phyloP scores from a whole-genome alignment of 2,888 invertebrate genomes.

The Scaptomyza parva region DNA sequence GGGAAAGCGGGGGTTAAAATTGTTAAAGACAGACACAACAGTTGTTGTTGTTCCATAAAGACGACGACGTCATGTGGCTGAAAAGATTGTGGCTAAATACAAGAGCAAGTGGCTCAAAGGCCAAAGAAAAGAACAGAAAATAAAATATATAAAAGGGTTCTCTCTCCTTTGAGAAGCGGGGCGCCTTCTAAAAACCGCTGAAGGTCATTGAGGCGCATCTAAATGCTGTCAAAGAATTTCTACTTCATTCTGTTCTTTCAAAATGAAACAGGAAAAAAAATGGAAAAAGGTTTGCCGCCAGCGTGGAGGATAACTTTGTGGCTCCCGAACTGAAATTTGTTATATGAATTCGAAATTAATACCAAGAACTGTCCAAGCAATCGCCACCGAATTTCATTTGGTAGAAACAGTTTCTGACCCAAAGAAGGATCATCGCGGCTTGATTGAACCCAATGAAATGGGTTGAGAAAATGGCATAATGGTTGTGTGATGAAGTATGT shows the following conservation, averaged over 20 bases:
- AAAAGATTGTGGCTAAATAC: constrained; percentile 34
- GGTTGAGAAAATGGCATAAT: no score
- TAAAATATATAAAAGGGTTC: constrained; percentile 13
- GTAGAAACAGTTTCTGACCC: background rate
- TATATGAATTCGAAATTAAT: constrained; percentile 80
- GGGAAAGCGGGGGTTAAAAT: background rate
- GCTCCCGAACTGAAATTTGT: constrained; percentile 74
- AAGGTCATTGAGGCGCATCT: constrained; percentile 67
- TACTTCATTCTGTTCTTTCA: constrained; percentile 1
- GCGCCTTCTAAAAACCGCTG: constrained; percentile 62
- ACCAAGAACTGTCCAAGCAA: constrained; percentile 81
- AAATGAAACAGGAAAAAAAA: background rate
- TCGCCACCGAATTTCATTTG: constrained; percentile 72
- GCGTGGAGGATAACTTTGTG: constrained; percentile 22
- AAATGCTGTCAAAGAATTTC: constrained; percentile 47
- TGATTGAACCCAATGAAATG: no score
- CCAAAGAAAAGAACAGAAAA: background rate
- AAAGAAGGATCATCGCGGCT: constrained; percentile 18
- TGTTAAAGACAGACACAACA: constrained; percentile 18
- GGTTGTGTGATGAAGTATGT: no score
- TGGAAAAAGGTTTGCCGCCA: constrained; percentile 58
- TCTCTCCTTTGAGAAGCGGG: constrained; percentile 29
- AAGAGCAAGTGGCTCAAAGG: constrained; percentile 19
- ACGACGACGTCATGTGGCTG: constrained; percentile 66
- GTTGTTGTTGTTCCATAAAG: constrained; percentile 17